phyloP scores from a whole-genome alignment of 2,888 invertebrate genomes.

The Heliconius erato region DNA sequence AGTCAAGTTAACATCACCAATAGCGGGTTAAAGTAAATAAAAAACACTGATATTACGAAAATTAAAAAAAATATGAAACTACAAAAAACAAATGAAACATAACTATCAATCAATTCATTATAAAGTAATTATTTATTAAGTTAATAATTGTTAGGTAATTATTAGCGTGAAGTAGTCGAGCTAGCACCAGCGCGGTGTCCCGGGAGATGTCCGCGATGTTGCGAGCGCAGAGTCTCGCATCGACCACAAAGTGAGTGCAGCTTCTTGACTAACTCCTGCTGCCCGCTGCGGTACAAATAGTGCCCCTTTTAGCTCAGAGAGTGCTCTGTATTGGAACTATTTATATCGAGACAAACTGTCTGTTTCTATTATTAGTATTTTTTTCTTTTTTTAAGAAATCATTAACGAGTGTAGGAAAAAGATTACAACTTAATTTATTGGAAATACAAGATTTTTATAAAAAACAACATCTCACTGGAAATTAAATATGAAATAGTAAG shows the following conservation, averaged over 20 bases:
- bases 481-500: too few species aligned
- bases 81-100: neutral
- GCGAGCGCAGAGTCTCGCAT: constrained; percentile 26
- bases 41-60: neutral
- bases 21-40: neutral
- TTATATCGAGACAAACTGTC: neutral
- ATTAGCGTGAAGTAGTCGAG: constrained; percentile 1
- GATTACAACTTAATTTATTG: too few species aligned
- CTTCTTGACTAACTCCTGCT: constrained; percentile 38
- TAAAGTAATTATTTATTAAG: too few species aligned
- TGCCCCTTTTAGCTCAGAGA: neutral
- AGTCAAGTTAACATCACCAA: too few species aligned
- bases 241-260: constrained; percentile 33
- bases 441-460: too few species aligned
- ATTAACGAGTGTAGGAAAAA: too few species aligned
- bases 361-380: too few species aligned
- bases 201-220: neutral
- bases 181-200: neutral
- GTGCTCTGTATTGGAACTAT: neutral
- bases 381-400: too few species aligned
- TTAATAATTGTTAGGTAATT: too few species aligned
- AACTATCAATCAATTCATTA: neutral
- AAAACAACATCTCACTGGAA: too few species aligned
- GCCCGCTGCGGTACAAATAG: constrained; percentile 37
- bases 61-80: too few species aligned